phyloP scores from a whole-genome alignment of 2,797 vertebrate species.

The Lemur catta region DNA sequence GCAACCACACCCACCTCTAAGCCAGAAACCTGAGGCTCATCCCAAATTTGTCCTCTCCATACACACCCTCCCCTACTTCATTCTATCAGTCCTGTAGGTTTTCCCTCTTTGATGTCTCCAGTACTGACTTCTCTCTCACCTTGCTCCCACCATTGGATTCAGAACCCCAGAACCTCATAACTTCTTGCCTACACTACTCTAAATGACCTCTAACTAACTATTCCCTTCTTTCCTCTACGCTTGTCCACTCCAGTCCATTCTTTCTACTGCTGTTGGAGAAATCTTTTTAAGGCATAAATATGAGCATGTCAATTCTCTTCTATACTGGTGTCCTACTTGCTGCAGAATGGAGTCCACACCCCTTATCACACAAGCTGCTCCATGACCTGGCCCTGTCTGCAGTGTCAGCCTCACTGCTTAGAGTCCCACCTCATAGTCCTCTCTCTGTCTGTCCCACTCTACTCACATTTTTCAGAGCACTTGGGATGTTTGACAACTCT shows the following conservation, averaged over 20 bases:
- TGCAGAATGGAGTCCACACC: not conserved
- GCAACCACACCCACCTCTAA: not conserved
- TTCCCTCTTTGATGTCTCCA: not conserved
- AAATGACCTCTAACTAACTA: not conserved
- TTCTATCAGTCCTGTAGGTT: not conserved
- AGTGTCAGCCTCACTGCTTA: not conserved
- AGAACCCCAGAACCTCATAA: not conserved
- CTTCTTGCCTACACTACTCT: not conserved
- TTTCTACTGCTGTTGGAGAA: not conserved
- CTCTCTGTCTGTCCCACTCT: not conserved
- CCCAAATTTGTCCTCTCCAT: not conserved
- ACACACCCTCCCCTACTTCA: not conserved
- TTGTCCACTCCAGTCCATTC: not conserved
- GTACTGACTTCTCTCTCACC: not conserved
- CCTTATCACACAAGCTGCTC: not conserved
- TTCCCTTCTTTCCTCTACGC: not conserved
- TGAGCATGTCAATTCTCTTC: not conserved
- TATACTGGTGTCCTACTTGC: not conserved
- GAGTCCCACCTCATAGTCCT: not conserved
- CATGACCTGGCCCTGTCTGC: not conserved
- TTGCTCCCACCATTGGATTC: not conserved
- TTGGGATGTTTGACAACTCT: not conserved
- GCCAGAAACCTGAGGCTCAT: not conserved
- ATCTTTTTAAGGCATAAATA: not conserved
- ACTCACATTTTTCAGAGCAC: not conserved